Percentiles rank a stretch among this genome's conserved stretches.
phyloP scores from a whole-genome alignment of 2,797 vertebrate genomes.

The Rhynchonycteris naso region DNA sequence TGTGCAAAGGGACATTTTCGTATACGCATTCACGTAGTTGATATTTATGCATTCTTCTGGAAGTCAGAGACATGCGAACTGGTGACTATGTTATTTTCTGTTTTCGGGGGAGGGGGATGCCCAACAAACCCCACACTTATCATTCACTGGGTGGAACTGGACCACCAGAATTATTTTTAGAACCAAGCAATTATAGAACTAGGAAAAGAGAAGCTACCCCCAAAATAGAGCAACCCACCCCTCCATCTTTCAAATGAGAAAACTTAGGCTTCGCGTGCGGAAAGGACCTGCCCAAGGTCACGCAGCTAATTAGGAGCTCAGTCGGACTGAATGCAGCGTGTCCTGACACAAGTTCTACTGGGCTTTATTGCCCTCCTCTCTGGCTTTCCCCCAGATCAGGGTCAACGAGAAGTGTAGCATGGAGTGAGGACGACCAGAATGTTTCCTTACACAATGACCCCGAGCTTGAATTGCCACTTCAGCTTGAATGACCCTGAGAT shows the following conservation, averaged over 20 bases:
- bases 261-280: not conserved
- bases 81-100: constrained; percentile 21
- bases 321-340: fast-evolving
- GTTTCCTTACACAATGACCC: constrained; percentile 53
- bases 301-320: constrained; percentile 10
- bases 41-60: constrained; percentile 21
- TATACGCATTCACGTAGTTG: not conserved
- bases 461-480: too few species aligned
- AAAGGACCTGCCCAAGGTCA: constrained; percentile 75
- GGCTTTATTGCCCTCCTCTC: not conserved
- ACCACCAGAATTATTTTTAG: constrained; percentile 45
- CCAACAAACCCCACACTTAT: not conserved
- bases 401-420: not conserved
- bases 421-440: not conserved
- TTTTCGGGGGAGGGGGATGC: not conserved
- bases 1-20: not conserved
- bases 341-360: not conserved
- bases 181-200: constrained; percentile 20
- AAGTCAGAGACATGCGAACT: constrained; percentile 30
- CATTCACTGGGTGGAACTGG: not conserved
- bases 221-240: not conserved
- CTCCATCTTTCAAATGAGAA: constrained; percentile 16
- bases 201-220: not conserved
- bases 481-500: constrained; percentile 42
- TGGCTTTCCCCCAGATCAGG: not conserved